Base-by-base conservation (phyloP, 1,140 invertebrate genomes). In the Gryllus bimaculatus region DNA sequence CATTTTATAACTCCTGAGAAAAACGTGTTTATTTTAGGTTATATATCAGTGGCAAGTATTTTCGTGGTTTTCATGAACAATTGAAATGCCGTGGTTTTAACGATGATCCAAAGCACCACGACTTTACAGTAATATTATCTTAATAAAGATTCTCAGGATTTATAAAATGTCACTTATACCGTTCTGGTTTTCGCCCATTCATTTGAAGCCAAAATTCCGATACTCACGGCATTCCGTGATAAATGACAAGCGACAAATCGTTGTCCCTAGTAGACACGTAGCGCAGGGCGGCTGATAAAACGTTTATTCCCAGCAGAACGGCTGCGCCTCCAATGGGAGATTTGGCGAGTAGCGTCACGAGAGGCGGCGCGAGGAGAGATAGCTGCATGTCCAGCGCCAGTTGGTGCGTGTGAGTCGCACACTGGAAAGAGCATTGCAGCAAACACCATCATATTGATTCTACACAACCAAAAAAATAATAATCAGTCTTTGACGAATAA, bases 371-470 rank as follows among this genome's bases (percentile, higher is more conserved):
- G 6, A 93, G 79, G 26, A 94, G 84, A 74, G 93, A 94, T 21
- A 96, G 88, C 85, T 95, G 94, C 89, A 95, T 92, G 82, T 96
- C 94, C 82, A 95, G 85, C 1, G 94, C 93, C 74, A 96, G 83
- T 81, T 92, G 91, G 83, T 92, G 89, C 1, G 90, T 92, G 82
- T 91, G 90, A 8, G 91, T 89, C 15, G 90, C 90, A 82, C 92
- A 93, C 91, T 93, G 84, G 73, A 87, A 86, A 76, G 48, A 15
- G n/a, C 1, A n/a, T 1, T n/a, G 1, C 2, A 73, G n/a, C 66
- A 15, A n/a, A 15, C 1, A 15, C n/a, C n/a, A 15, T 15, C n/a
- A 15, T 13, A 73, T 15, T 73, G 2, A 1, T 73, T n/a, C 6
- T 3, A 3, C n/a, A 73, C 13, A 13, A 3, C 66, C 66, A 73